Percentiles rank a stretch among this genome's conserved stretches.
Conservation (phyloP, 2,113 vertebrate genomes). For the Spea multiplicata region DNA sequence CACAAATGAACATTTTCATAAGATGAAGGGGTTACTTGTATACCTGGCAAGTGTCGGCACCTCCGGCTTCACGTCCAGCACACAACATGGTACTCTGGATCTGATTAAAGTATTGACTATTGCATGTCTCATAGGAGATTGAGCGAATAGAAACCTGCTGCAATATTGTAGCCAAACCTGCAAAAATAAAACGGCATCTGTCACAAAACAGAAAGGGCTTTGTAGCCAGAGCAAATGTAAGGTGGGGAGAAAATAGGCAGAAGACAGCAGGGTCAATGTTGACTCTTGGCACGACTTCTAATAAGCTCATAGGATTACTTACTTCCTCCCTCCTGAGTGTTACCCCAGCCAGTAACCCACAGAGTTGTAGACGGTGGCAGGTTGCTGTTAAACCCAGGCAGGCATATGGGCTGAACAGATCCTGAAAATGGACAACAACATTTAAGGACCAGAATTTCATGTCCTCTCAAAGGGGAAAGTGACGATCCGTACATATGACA, state of each 20-base stretch:
- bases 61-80: conserved; percentile 72
- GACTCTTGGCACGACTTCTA: too few relatives aligned
- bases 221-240: too few relatives aligned
- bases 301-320: conserved; percentile 34
- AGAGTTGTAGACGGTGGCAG: conserved; percentile 54
- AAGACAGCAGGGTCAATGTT: background rate
- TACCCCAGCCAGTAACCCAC: conserved; percentile 84
- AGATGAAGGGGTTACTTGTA: background rate
- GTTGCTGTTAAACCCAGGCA: conserved; percentile 73
- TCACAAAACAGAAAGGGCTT: too few relatives aligned
- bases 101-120: conserved; percentile 66
- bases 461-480: too few relatives aligned
- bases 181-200: background rate
- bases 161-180: conserved; percentile 76
- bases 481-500: too few relatives aligned
- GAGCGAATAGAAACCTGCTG: conserved; percentile 73
- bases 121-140: conserved; percentile 66
- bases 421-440: conserved; percentile 54
- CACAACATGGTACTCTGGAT: conserved; percentile 82
- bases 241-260: background rate
- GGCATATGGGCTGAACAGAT: conserved; percentile 72
- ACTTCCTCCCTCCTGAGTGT: conserved; percentile 65
- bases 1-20: too few relatives aligned
- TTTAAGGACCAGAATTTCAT: too few relatives aligned
- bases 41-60: conserved; percentile 90